Evolutionary conservation across 2,888 invertebrate genomes (phyloP).

Genomic region (Caenorhabditis sp.): DNA sequence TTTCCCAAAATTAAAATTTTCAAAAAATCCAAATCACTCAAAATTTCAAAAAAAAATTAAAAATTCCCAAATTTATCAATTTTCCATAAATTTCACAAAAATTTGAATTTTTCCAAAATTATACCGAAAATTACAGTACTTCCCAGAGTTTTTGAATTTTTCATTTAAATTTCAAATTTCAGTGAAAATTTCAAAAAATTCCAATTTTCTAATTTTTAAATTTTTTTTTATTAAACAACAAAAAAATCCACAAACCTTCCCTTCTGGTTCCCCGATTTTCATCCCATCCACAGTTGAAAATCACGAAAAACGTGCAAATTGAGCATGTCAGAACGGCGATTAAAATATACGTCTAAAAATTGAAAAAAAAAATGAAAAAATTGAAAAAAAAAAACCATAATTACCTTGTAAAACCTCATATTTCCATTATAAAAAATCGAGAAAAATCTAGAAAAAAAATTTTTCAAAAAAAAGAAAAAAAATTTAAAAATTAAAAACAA

Average conservation of each 20-base stretch:
- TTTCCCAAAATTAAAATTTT: too few relatives aligned
- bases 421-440: conserved; percentile 9
- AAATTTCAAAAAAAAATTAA: too few relatives aligned
- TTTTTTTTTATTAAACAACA: too few relatives aligned
- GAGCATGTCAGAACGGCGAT: conserved; percentile 63
- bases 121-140: not conserved
- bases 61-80: too few relatives aligned
- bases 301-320: conserved; percentile 65
- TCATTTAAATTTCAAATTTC: not conserved
- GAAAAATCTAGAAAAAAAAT: too few relatives aligned
- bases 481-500: conserved; percentile 6
- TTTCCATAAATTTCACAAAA: not conserved
- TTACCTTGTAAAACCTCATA: conserved; percentile 55
- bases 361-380: conserved; percentile 14
- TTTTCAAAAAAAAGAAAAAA: conserved; percentile 7
- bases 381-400: conserved; percentile 10
- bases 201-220: too few relatives aligned
- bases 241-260: not conserved
- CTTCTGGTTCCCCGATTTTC: conserved; percentile 5
- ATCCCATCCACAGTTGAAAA: conserved; percentile 63
- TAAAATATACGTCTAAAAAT: conserved; percentile 50
- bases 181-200: too few relatives aligned
- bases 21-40: too few relatives aligned
- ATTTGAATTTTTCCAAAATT: not conserved
- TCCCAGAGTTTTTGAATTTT: not conserved